A percentile compares a stretch with the other conserved stretches of the same genome.
Evolutionary conservation across 2,888 invertebrate genomes (phyloP).

Genomic region (Nebria brevicollis): DNA sequence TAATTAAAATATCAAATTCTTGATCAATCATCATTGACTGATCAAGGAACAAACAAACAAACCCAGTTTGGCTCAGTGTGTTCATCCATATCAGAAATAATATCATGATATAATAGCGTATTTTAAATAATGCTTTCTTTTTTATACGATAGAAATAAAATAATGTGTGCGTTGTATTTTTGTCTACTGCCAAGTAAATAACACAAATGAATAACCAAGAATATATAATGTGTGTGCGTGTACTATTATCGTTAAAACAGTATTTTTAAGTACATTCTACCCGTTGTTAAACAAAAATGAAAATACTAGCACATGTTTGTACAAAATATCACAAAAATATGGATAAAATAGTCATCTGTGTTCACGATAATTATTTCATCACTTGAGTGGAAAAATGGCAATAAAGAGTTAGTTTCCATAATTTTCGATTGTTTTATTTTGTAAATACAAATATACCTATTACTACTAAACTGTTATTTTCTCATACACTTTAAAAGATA

Average conservation of each 20-base stretch:
- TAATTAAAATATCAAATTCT: neutral
- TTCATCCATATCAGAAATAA: slow-evolving; percentile 27
- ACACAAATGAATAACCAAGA: slow-evolving; percentile 42
- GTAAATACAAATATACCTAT: neutral
- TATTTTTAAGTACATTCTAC: slow-evolving; percentile 23
- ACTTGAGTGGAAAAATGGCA: slow-evolving; percentile 60
- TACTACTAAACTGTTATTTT: neutral
- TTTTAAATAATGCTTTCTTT: slow-evolving; percentile 45
- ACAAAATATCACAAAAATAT: slow-evolving; percentile 23
- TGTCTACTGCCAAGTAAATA: slow-evolving; percentile 42
- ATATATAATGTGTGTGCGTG: slow-evolving; percentile 34
- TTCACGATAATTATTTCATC: slow-evolving; percentile 53
- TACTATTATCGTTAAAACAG: slow-evolving; percentile 34
- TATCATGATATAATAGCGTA: slow-evolving; percentile 38
- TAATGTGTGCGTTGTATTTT: slow-evolving; percentile 38
- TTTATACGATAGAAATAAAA: slow-evolving; percentile 38
- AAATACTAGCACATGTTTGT: slow-evolving; percentile 44
- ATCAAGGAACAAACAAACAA: slow-evolving; percentile 2
- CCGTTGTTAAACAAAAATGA: slow-evolving; percentile 11
- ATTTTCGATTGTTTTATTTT: slow-evolving; percentile 14
- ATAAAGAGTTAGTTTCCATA: slow-evolving; percentile 64
- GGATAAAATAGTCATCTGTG: slow-evolving; percentile 32
- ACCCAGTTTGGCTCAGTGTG: slow-evolving; percentile 26
- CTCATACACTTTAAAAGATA: neutral
- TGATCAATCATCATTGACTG: neutral